These are phyloP conservation scores for Chrysaora quinquecirrha DNA, from an alignment of 30 jellyfish, hydroid and myxozoan species.

Conservation along the genomic window DNA sequence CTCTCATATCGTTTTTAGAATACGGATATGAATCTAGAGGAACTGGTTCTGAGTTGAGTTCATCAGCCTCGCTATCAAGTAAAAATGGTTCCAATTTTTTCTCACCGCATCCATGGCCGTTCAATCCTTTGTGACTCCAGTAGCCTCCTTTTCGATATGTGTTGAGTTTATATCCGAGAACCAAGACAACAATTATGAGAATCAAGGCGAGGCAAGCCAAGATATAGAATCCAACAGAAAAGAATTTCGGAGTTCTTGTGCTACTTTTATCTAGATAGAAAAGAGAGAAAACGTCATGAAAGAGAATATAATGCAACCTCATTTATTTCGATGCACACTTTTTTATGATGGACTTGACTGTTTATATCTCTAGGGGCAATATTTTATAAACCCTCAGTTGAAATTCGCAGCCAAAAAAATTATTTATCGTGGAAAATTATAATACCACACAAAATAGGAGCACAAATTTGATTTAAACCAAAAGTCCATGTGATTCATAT, in stretches of 20 bases:
- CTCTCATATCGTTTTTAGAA: slow-evolving; percentile 24
- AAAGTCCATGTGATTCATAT: too few relatives aligned
- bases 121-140: slow-evolving; percentile 38
- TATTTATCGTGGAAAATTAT: too few relatives aligned
- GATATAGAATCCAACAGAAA: slow-evolving; percentile 18
- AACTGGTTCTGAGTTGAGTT: slow-evolving; percentile 3
- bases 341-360: too few relatives aligned
- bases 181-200: slow-evolving; percentile 10
- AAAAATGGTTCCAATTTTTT: slow-evolving; percentile 60
- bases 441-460: too few relatives aligned
- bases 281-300: neutral
- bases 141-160: slow-evolving; percentile 1
- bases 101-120: slow-evolving; percentile 17
- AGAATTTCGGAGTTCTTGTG: neutral
- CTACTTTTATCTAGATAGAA: neutral
- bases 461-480: too few relatives aligned
- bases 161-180: slow-evolving; percentile 8
- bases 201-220: slow-evolving; percentile 24
- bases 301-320: too few relatives aligned
- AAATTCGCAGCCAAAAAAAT: too few relatives aligned
- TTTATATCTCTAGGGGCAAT: too few relatives aligned
- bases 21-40: slow-evolving; percentile 34
- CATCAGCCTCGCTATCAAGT: slow-evolving; percentile 42
- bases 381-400: too few relatives aligned
- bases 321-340: too few relatives aligned